These are phyloP conservation scores for Cotesia chilonis DNA, from an alignment of 1,140 invertebrate species.

Conservation along the genomic window DNA sequence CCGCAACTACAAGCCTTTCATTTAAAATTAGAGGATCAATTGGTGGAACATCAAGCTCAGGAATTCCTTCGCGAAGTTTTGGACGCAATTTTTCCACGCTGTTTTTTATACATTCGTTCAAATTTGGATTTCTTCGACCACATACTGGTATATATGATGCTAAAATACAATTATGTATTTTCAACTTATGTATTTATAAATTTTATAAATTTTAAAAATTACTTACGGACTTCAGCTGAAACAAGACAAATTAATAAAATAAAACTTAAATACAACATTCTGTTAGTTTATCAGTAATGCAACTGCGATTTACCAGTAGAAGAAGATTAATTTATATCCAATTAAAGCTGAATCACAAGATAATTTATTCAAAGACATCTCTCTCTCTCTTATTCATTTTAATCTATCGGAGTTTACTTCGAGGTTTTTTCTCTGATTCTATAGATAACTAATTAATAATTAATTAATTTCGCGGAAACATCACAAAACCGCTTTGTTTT, in stretches of 20 bases:
- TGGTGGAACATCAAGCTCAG: slow-evolving; percentile 71
- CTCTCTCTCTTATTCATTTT: too few relatives aligned
- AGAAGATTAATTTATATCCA: slow-evolving; percentile 3
- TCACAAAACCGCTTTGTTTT: too few relatives aligned
- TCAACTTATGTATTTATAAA: too few relatives aligned
- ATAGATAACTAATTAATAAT: too few relatives aligned
- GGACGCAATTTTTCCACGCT: slow-evolving; percentile 67
- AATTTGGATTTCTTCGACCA: slow-evolving; percentile 69
- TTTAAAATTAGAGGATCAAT: slow-evolving; percentile 71
- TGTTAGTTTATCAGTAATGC: background rate
- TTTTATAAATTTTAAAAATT: background rate
- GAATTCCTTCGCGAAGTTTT: slow-evolving; percentile 68
- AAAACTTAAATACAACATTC: background rate
- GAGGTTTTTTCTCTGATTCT: too few relatives aligned
- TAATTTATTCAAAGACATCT: background rate
- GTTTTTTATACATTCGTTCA: slow-evolving; percentile 69
- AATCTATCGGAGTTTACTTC: too few relatives aligned
- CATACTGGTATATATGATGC: slow-evolving; percentile 74
- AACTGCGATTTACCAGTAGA: background rate
- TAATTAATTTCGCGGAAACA: too few relatives aligned
- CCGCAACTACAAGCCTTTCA: slow-evolving; percentile 54
- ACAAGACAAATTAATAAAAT: background rate
- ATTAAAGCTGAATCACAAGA: background rate
- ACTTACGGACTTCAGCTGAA: slow-evolving; percentile 27
- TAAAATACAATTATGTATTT: slow-evolving; percentile 55